These are phyloP conservation scores for Perdita meconis DNA, from an alignment of 2,888 invertebrate genomes.

Conservation along the genomic window DNA sequence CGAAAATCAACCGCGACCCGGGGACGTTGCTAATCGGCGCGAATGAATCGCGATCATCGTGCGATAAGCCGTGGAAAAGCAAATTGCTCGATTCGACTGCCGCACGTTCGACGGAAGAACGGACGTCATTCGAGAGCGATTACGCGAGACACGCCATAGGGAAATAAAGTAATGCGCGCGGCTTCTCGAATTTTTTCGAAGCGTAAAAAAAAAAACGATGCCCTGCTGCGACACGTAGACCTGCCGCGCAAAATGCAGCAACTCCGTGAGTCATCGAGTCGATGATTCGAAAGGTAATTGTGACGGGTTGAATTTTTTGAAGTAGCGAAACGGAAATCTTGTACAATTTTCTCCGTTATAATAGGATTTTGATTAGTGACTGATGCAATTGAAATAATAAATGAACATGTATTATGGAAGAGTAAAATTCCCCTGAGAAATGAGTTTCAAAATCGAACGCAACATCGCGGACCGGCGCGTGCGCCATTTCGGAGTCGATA, in stretches of 20 bases:
- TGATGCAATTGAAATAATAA: too few relatives aligned
- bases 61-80: background rate
- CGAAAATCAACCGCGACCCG: too few relatives aligned
- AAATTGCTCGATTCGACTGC: background rate
- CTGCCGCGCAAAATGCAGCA: slow-evolving; percentile 40
- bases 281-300: slow-evolving; percentile 28
- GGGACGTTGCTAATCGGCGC: slow-evolving; percentile 16
- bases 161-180: background rate
- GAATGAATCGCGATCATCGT: slow-evolving; percentile 25
- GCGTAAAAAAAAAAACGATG: background rate
- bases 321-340: too few relatives aligned
- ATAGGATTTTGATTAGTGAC: background rate
- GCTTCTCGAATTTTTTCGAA: background rate
- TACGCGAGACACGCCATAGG: background rate
- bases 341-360: too few relatives aligned
- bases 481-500: too few relatives aligned
- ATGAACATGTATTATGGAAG: too few relatives aligned
- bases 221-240: slow-evolving; percentile 14
- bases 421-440: too few relatives aligned
- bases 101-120: background rate
- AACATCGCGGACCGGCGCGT: too few relatives aligned
- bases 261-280: slow-evolving; percentile 29
- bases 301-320: slow-evolving; percentile 12
- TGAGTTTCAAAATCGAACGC: background rate
- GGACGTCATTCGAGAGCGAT: background rate